Evolutionary conservation across 1,140 invertebrate species (phyloP).

Genomic region (Drosophila asahinai): DNA sequence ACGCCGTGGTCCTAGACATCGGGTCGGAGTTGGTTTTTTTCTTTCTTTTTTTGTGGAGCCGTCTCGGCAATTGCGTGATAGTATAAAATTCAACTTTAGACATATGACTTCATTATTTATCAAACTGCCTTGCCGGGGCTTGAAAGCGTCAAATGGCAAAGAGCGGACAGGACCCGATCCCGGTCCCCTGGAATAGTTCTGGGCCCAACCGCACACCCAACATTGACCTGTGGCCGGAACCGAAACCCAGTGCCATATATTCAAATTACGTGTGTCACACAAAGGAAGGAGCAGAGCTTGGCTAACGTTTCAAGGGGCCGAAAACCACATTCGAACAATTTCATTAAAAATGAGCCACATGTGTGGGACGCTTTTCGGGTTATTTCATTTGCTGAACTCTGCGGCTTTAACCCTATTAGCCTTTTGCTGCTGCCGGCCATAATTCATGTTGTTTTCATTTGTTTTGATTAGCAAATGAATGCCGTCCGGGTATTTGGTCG

Average conservation of each 20-base stretch:
- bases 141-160: slow-evolving; percentile 50
- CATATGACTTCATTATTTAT: slow-evolving; percentile 83
- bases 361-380: slow-evolving; percentile 41
- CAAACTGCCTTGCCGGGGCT: slow-evolving; percentile 55
- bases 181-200: slow-evolving; percentile 48
- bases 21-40: slow-evolving; percentile 9
- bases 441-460: slow-evolving; percentile 82
- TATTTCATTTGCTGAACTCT: slow-evolving; percentile 64
- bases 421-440: slow-evolving; percentile 54
- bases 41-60: slow-evolving; percentile 1
- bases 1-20: slow-evolving; percentile 27
- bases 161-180: slow-evolving; percentile 36
- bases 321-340: slow-evolving; percentile 71
- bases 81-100: slow-evolving; percentile 77
- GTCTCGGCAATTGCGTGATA: slow-evolving; percentile 73
- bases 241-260: slow-evolving; percentile 63
- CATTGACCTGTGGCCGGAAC: slow-evolving; percentile 42
- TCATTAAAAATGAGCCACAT: slow-evolving; percentile 65
- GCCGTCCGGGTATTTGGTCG: slow-evolving; percentile 35
- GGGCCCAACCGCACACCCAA: slow-evolving; percentile 30
- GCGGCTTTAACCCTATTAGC: slow-evolving; percentile 79
- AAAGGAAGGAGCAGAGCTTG: slow-evolving; percentile 2
- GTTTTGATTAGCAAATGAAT: slow-evolving; percentile 82
- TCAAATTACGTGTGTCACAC: slow-evolving; percentile 70
- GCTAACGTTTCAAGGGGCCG: slow-evolving; percentile 29